A percentile compares a stretch with the other conserved stretches of the same genome.
phyloP scores from a whole-genome alignment of 1,140 invertebrate species.

The Neodiprion fabricii region DNA sequence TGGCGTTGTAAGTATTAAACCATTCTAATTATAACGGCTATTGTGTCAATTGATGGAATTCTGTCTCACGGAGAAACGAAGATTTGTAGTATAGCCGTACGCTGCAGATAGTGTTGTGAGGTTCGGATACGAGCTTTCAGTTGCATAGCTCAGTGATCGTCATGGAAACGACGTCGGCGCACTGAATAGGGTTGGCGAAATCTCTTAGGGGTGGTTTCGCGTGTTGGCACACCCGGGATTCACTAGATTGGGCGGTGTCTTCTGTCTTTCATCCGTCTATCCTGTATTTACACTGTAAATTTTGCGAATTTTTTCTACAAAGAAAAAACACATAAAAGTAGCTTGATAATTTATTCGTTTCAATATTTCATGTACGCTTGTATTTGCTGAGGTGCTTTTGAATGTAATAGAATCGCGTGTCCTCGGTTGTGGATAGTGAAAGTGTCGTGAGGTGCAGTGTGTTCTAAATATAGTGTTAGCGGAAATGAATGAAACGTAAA shows the following conservation, averaged over 20 bases:
- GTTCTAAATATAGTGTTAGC: neutral
- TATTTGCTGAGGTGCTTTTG: neutral
- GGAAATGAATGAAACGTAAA: neutral
- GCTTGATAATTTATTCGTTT: neutral
- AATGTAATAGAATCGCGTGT: neutral
- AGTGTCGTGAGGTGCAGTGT: neutral
- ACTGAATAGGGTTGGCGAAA: constrained; percentile 14
- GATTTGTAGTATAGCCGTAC: neutral
- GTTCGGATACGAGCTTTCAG: constrained; percentile 20
- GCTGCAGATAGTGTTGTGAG: neutral
- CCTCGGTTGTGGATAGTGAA: neutral
- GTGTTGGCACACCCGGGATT: constrained; percentile 50
- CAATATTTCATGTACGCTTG: neutral
- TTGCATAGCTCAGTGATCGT: constrained; percentile 18
- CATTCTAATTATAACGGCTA: too few relatives aligned
- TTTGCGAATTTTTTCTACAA: neutral
- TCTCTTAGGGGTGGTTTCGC: constrained; percentile 49
- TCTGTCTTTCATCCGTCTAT: constrained; percentile 30
- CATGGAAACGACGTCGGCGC: constrained; percentile 23
- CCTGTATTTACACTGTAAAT: constrained; percentile 6
- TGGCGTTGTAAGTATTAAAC: too few relatives aligned
- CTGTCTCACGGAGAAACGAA: neutral
- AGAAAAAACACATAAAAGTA: constrained; percentile 20
- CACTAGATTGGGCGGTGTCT: constrained; percentile 57
- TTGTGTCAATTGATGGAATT: neutral